These are phyloP conservation scores for Dasypus novemcinctus DNA, from an alignment of 2,113 vertebrate species.

Conservation along the genomic window DNA sequence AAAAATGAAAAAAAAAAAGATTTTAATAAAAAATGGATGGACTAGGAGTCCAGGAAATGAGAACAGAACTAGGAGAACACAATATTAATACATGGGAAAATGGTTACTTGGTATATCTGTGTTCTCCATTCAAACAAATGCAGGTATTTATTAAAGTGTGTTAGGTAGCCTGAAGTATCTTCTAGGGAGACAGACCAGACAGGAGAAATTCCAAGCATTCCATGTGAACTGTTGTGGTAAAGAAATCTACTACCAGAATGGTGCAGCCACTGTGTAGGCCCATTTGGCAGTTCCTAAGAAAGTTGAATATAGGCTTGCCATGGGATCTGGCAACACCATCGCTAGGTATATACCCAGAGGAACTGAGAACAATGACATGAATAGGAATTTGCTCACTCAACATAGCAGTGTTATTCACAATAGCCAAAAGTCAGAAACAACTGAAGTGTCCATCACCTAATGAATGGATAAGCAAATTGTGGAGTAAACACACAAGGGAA, in stretches of 20 bases:
- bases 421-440: too few relatives aligned
- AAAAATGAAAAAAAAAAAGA: background rate
- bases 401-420: too few relatives aligned
- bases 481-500: too few relatives aligned
- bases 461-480: too few relatives aligned
- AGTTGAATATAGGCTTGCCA: too few relatives aligned
- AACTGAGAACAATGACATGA: too few relatives aligned
- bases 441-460: too few relatives aligned
- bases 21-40: background rate
- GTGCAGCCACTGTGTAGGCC: too few relatives aligned
- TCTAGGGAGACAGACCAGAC: background rate
- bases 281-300: too few relatives aligned
- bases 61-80: background rate
- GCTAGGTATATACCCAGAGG: too few relatives aligned
- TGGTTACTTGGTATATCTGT: background rate
- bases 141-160: background rate
- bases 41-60: background rate
- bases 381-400: too few relatives aligned
- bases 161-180: background rate
- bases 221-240: background rate
- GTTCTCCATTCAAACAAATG: background rate
- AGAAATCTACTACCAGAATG: background rate
- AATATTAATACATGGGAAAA: background rate
- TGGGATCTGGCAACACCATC: too few relatives aligned
- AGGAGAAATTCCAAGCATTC: background rate